Base-by-base conservation (phyloP, 35 echinoderm and acorn worm genomes). In the Heliocidaris erythrogramma region DNA sequence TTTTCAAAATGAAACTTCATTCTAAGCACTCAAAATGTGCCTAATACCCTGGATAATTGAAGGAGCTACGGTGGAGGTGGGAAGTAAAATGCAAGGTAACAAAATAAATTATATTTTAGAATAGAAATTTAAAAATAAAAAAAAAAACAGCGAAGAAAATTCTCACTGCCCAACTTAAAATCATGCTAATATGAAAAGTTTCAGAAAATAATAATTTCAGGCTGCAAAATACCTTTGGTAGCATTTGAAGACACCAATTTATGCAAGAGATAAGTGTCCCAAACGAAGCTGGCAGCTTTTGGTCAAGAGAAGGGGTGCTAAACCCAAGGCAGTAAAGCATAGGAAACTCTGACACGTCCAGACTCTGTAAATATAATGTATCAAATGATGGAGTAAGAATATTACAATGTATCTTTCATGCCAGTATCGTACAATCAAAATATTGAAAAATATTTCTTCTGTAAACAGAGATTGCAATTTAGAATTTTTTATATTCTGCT, bases 201-300 rank as follows among this genome's bases (percentile, higher is more conserved):
- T 42, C 0, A 56, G 52, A 56, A 56, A 56, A 56, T 56, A 14
- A 14, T 42, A 56, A 12, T 56, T 12, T 14, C 52, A 56, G 52
- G 52, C 52, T 56, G 52, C 52, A 56, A 10, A 56, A 61, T 96
- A 99, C 98, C 98, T 99, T 99, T 49, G 91, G 94, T 35, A 99
- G 93, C 10, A 99, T 85, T 94, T 97, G 95, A 8, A 99, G 85
- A 47, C 96, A 99, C 89, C 86, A 96, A 31, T 99, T 99, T 42
- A 99, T 96, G 85, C 96, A 97, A 5, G 98, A 97, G 18, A 99
- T 90, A 29, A 99, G 95, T 90, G 91, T 96, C 21, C 98, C 98
- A 94, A 99, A 99, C 13, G 98, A 97, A 35, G 96, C 92, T 47
- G 95, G 94, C 11, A 90, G 93, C 13, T 96, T 94, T 84, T 97